A percentile compares a stretch with the other conserved stretches of the same genome.
phyloP scores from a whole-genome alignment of 2,888 invertebrate genomes.

The Cephalotes varians region DNA sequence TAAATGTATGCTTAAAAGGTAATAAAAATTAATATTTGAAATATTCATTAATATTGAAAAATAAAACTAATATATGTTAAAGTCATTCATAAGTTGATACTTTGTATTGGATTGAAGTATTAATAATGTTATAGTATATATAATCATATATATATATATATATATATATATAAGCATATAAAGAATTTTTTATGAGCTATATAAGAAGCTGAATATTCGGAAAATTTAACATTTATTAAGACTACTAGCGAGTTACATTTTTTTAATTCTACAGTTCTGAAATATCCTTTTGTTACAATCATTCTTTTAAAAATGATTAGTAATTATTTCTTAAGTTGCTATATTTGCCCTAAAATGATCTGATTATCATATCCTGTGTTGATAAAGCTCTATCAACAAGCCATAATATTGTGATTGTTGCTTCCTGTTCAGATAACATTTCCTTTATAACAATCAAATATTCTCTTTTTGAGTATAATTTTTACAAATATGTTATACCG shows the following conservation, averaged over 20 bases:
- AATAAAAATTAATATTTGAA: too few relatives aligned
- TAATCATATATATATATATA: too few relatives aligned
- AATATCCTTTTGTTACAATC: neutral
- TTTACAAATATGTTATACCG: slow-evolving; percentile 24
- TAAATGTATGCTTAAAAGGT: too few relatives aligned
- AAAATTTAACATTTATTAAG: neutral
- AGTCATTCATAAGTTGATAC: too few relatives aligned
- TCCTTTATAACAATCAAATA: slow-evolving; percentile 18
- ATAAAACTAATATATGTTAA: too few relatives aligned
- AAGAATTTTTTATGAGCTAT: too few relatives aligned
- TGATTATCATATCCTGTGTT: slow-evolving; percentile 66
- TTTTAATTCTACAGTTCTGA: neutral
- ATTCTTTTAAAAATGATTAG: neutral
- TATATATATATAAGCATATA: too few relatives aligned
- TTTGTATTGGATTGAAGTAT: neutral
- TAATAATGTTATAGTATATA: neutral
- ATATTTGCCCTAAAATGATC: slow-evolving; percentile 30
- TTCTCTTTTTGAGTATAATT: neutral
- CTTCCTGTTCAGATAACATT: slow-evolving; percentile 74
- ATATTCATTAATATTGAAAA: too few relatives aligned
- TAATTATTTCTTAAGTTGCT: slow-evolving; percentile 11
- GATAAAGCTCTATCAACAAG: slow-evolving; percentile 65
- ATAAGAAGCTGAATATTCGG: neutral
- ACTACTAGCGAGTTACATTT: neutral
- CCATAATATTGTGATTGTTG: slow-evolving; percentile 59